Percentiles rank a stretch among this genome's conserved stretches.
Conservation (phyloP, 1,140 invertebrate genomes). For the Drosophila oshimai region DNA sequence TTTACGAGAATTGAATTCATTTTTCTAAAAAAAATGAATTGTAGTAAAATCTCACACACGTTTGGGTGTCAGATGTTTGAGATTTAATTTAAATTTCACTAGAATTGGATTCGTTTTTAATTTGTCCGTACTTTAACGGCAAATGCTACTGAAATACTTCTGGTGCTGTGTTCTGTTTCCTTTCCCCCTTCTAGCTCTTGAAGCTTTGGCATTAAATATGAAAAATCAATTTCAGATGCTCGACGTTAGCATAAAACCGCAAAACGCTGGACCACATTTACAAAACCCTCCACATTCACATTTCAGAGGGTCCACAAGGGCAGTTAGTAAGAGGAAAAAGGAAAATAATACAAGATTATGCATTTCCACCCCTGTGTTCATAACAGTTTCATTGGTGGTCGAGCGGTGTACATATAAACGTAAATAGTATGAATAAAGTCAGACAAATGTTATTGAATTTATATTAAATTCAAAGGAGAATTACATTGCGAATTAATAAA, state of each 20-base stretch:
- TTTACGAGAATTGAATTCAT: no score
- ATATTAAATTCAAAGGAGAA: no score
- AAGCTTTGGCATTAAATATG: slow-evolving; percentile 50
- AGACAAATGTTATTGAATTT: no score
- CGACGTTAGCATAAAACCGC: slow-evolving; percentile 27
- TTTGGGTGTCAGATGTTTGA: not conserved
- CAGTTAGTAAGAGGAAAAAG: not conserved
- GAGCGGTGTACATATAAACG: not conserved
- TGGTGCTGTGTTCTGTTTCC: no score
- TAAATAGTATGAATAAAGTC: not conserved
- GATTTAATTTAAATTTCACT: not conserved
- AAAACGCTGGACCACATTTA: slow-evolving; percentile 39
- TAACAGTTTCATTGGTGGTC: slow-evolving; percentile 47
- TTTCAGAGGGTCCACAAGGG: not conserved
- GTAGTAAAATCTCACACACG: no score
- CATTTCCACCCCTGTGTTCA: slow-evolving; percentile 38
- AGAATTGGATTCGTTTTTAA: not conserved
- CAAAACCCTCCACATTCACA: slow-evolving; percentile 17
- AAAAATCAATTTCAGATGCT: slow-evolving; percentile 68
- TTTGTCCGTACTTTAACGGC: not conserved
- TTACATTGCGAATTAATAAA: no score
- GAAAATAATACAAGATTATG: slow-evolving; percentile 20
- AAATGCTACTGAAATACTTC: not conserved
- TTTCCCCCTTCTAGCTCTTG: not conserved
- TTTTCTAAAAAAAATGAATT: no score